Conservation (phyloP, 2,797 vertebrate genomes). For the Denticeps clupeoides region DNA sequence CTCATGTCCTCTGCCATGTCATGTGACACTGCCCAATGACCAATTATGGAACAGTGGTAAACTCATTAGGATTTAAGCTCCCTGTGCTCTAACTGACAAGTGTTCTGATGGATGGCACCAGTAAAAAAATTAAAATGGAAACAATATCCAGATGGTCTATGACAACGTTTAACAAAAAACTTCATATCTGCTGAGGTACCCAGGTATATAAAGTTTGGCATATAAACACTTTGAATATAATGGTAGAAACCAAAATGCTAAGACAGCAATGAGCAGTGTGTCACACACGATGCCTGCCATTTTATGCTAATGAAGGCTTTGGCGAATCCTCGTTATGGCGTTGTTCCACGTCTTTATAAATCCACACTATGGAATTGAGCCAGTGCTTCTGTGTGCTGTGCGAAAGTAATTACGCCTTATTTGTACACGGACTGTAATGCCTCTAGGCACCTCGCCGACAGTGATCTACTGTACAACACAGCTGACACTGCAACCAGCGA, state of each 20-base stretch:
- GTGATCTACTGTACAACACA: background rate
- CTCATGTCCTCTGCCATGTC: conserved; percentile 9
- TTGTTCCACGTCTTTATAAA: conserved; percentile 3
- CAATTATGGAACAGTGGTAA: conserved; percentile 3
- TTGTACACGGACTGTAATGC: background rate
- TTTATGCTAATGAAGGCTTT: background rate
- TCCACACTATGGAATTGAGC: conserved; percentile 5
- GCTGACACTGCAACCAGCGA: conserved; percentile 17
- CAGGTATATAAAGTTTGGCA: too few species aligned
- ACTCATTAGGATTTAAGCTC: background rate
- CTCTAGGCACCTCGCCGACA: background rate
- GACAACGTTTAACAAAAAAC: too few species aligned
- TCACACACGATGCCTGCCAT: too few species aligned
- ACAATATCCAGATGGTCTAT: too few species aligned
- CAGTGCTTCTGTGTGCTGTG: conserved; percentile 1
- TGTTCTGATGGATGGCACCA: too few species aligned
- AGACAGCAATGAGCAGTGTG: too few species aligned
- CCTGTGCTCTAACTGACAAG: background rate
- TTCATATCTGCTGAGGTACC: too few species aligned
- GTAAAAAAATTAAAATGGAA: too few species aligned
- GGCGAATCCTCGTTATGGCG: background rate
- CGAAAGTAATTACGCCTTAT: conserved; percentile 7
- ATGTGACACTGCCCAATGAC: conserved; percentile 5
- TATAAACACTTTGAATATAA: too few species aligned
- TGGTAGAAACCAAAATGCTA: too few species aligned